Evolutionary conservation across 2,113 vertebrate genomes (phyloP).

Genomic region (Rhinichthys klamathensis): DNA sequence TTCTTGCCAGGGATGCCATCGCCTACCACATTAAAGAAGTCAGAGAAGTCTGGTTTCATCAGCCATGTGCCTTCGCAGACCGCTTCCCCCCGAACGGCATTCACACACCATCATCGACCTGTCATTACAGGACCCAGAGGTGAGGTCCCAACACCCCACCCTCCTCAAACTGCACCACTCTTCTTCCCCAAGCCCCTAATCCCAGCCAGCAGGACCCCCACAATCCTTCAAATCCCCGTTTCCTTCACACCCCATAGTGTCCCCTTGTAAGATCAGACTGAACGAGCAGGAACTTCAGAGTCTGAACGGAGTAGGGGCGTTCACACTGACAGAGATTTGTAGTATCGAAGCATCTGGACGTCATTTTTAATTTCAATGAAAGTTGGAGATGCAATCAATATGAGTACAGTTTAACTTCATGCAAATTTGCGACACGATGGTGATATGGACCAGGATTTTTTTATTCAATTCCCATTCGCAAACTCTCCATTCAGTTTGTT

Average conservation of each 20-base stretch:
- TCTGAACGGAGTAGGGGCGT: background rate
- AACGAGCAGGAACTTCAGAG: background rate
- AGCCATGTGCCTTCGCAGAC: conserved; percentile 88
- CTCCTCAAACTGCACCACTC: conserved; percentile 58
- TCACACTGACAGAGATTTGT: conserved; percentile 6
- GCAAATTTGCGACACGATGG: background rate
- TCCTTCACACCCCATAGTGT: conserved; percentile 34
- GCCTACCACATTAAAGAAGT: conserved; percentile 95
- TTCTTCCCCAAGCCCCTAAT: conserved; percentile 39
- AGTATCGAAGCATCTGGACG: background rate
- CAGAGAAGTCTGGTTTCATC: conserved; percentile 98
- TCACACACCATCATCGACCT: conserved; percentile 97
- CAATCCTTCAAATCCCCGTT: conserved; percentile 22
- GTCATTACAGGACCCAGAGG: conserved; percentile 98
- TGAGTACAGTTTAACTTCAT: background rate
- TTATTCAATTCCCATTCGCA: background rate
- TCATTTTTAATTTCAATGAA: background rate
- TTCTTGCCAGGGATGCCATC: conserved; percentile 95
- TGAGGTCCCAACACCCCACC: conserved; percentile 78
- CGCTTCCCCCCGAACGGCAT: conserved; percentile 92
- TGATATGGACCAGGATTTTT: background rate
- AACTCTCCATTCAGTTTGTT: background rate
- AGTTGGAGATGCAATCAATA: background rate
- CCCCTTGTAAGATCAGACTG: conserved; percentile 1
- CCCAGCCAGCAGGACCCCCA: conserved; percentile 12